Evolutionary conservation across 30 jellyfish, hydroid and myxozoan genomes (phyloP), one percentile per base, ranked within the genome.

Genomic region (Catostylus mosaicus): DNA sequence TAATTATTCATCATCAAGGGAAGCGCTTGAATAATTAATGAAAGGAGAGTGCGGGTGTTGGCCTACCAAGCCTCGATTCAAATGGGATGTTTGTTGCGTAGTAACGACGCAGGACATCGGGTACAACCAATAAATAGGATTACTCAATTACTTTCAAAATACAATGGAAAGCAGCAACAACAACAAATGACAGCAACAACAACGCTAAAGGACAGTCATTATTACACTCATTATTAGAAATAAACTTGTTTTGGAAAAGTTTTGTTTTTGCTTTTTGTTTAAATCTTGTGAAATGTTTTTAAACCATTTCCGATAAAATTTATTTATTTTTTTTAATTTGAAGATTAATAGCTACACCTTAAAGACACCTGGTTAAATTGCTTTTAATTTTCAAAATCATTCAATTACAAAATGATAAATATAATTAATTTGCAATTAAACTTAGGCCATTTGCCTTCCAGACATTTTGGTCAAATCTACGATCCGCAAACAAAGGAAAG

Each of bases 21-120:
- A 92, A 92, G 98, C 98, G 88, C 72, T 40, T 92, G 56, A 86
- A 80, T 77, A 30, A 70, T 92, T 92, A 51, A 92, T 78, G 79
- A 84, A 70, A 37, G 86, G 87, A 24, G 67, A 69, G 83, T 26
- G 68, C 84, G 77, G 77, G 87, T 80, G 67, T 52, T 80, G 88
- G 78, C 68, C 78, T 37, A 77, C 78, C 67, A 75, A 56, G 88
- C 78, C 88, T 77, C 88, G 78, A 77, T 77, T 77, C 69, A 77
- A 34, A 34, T 34, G 30, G 73, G 78, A 35, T 10, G 30, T 18
- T 27, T n/a, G 48, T 77, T 57, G 78, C 88, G 16, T 33, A 52
- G 88, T 51, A 77, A 60, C 66, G 64, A 35, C 30, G 45, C 14
- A 7, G 14, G 54, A 40, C 54, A 48, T 48, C 24, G 24, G 63